Evolutionary conservation across 2,888 invertebrate genomes (phyloP), one percentile per base, ranked within the genome.

Genomic region (Cephus pygmeus): DNA sequence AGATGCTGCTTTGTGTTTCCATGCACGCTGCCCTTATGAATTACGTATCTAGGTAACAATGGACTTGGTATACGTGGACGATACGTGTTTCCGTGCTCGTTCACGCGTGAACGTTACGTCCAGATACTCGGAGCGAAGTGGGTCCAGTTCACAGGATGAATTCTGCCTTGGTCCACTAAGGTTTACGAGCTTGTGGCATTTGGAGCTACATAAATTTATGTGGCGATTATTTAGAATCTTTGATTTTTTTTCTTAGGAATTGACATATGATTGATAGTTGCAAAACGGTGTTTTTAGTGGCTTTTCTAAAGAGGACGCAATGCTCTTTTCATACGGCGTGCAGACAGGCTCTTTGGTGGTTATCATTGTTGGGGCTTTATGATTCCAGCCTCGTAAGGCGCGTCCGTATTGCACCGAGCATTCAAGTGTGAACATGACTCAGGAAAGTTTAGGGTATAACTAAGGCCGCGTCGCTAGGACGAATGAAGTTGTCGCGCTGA

Each of bases 351-450:
- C 2, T 23, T 23, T 56, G 9, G 9, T 2, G 0, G 56, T 6
- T 9, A 23, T 56, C 23, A 56, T 56, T 56, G 9, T 56, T 15
- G 23, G 2, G 23, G 9, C 85, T 88, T 88, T 85, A 85, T 81
- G 84, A 87, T 87, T 87, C 86, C 80, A 81, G 82, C 78, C 85
- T 82, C 84, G 85, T 85, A 81, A 78, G 75, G 75, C 75, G 79
- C 78, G 81, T 78, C 77, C 79, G 75, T 75, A 76, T 76, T 77
- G 76, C 74, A 73, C 79, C 12, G 23, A 56, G 56, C 1, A 23
- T 56, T 56, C 77, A 78, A 82, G 81, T 82, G 82, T 80, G 79
- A 79, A 75, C 71, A 34, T 81, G 76, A 78, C 81, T 79, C 81
- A 79, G 83, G 80, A 82, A 81, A 82, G 80, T 78, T 80, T 78